Evolutionary conservation across 2,797 vertebrate genomes (phyloP), one percentile per base, ranked within the genome.

Genomic region (Hipposideros larvatus): DNA sequence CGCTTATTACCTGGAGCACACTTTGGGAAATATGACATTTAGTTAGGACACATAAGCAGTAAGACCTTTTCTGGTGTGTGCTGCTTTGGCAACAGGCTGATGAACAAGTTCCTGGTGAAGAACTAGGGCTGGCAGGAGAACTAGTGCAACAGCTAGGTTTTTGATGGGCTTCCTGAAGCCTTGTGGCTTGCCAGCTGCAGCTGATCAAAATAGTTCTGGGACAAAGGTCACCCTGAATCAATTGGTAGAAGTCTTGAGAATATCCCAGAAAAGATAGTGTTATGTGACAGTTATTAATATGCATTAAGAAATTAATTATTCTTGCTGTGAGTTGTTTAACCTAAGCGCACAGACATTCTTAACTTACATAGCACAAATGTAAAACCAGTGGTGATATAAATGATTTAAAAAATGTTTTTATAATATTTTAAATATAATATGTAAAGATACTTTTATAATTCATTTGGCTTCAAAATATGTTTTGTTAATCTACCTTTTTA

Each of bases 301-400:
- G 5, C 13, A 2, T 77, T 80, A 61, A 71, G 82, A 75, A 79
- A 63, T 90, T 95, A 79, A 63, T 90, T 95, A 68, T 74, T 48
- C n/a, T 53, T 80, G 21, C 37, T 88, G 0, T 66, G 22, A 74
- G 22, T 65, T 53, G 1, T 78, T 87, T 87, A 80, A 91, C 14
- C 28, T 85, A 63, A 92, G 37, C 57, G 82, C 68, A 41, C 8
- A 88, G 31, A 74, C 22, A 61, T 51, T 91, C 16, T 89, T 88
- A 28, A 34, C 66, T 68, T 89, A 48, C 11, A 22, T 68, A 82
- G 31, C 51, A 66, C 80, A 77, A 94, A 43, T 93, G 7, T 95
- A 94, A 95, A 92, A 93, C 61, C 22, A 84, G 0, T 84, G 55
- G 48, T 79, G 70, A 24, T 89, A 66, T 16, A 83, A 5, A 26